These are phyloP conservation scores for Coregonus suidteri DNA, from an alignment of 2,797 vertebrate species.

Conservation along the genomic window DNA sequence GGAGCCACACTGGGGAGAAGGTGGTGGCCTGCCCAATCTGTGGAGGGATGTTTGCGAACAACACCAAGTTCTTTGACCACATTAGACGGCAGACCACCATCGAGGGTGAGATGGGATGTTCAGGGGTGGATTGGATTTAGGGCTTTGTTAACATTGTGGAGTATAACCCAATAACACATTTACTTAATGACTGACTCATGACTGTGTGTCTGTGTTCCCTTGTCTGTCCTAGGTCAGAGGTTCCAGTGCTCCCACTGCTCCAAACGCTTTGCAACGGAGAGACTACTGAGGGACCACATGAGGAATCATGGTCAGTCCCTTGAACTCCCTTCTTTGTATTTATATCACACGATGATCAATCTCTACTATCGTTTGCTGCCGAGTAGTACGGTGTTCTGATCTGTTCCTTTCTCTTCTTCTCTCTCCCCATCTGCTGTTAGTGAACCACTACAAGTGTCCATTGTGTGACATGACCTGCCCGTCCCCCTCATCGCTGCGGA, in stretches of 20 bases:
- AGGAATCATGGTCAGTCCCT: slow-evolving; percentile 88
- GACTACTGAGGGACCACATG: slow-evolving; percentile 96
- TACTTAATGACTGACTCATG: not conserved
- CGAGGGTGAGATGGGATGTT: slow-evolving; percentile 80
- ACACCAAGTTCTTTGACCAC: slow-evolving; percentile 97
- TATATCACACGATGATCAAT: slow-evolving; percentile 6
- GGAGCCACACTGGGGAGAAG: slow-evolving; percentile 98
- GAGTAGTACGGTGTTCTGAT: not conserved
- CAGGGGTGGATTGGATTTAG: not conserved
- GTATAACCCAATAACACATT: not conserved
- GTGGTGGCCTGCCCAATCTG: slow-evolving; percentile 95
- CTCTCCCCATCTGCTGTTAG: slow-evolving; percentile 65
- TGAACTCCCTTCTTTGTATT: not conserved
- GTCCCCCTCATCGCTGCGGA: slow-evolving; percentile 91
- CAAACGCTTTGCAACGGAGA: slow-evolving; percentile 94
- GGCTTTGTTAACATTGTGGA: not conserved
- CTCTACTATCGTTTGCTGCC: not conserved
- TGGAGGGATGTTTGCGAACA: slow-evolving; percentile 98
- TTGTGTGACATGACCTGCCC: slow-evolving; percentile 99
- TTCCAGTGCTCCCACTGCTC: slow-evolving; percentile 98
- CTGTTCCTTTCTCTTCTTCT: not conserved
- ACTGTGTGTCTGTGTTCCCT: not conserved
- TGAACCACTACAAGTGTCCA: slow-evolving; percentile 98
- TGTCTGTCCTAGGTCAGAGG: slow-evolving; percentile 82
- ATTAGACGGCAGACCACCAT: slow-evolving; percentile 91